Base-by-base conservation (phyloP, 2,113 vertebrate species). In the Rhabdomys dilectus region DNA sequence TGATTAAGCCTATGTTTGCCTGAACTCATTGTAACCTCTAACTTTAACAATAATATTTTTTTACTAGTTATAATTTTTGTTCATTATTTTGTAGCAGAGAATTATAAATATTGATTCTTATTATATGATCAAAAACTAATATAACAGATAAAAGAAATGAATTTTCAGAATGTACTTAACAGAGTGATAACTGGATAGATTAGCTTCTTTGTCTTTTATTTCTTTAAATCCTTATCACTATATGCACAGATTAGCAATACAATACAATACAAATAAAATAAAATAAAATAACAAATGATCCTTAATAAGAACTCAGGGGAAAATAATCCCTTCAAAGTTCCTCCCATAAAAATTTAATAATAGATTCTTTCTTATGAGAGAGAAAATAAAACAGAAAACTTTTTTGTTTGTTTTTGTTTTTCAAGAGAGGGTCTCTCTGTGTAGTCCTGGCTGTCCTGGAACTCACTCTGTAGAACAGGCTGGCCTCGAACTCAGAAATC, bases 21-120 rank as follows among this genome's bases (percentile, higher is more conserved):
- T 24, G 4, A 5, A 15, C 62, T 91, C 12, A 84, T 24, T 80
- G 80, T 45, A 31, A 86, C 85, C 80, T 0, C 90, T 70, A 22
- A 73, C 11, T 91, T 91, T 95, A 53, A 91, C 26, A 93, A 73
- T 76, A 91, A 45, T 76, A 13, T 45, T 58, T 84, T 56, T 80
- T 26, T 64, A 81, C 68, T 39, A 89, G 5, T 81, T 42, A 73
- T n/a, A 68, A 19, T 51, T 7, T 51, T 78, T 95, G 42, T 16
- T 39, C 3, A 19, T 26, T 39, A 3, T 56, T 88, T 91, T 76
- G 8, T 58, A 72, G 86, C 19, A 62, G 36, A 93, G 31, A 45
- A 24, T 96, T 86, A 91, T 91, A 0, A 91, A 56, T 56, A 64
- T 12, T 70, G n/a, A 29, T 62, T 53, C 53, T 76, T 89, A 6